Evolutionary conservation across 92 coral and sea anemone genomes (phyloP).

Genomic region (Metridium senile): DNA sequence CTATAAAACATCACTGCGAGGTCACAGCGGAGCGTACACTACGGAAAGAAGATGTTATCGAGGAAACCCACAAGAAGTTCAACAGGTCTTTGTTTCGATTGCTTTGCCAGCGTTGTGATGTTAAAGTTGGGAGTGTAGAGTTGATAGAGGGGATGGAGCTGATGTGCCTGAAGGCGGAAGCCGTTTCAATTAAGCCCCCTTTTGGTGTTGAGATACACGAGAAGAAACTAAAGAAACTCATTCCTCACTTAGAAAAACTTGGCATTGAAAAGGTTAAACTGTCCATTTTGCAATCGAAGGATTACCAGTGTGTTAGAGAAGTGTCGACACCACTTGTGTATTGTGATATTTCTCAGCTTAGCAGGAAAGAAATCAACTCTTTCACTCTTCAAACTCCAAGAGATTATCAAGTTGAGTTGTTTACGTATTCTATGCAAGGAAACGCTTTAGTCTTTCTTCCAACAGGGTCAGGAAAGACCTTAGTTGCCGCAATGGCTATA

Average conservation of each 20-base stretch:
- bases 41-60: slow-evolving; percentile 54
- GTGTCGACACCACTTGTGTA: slow-evolving; percentile 52
- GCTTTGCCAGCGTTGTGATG: slow-evolving; percentile 68
- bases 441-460: slow-evolving; percentile 90
- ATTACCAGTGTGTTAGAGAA: background rate
- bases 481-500: slow-evolving; percentile 89
- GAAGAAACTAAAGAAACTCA: slow-evolving; percentile 60
- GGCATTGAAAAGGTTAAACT: slow-evolving; percentile 76
- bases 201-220: slow-evolving; percentile 48
- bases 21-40: slow-evolving; percentile 47
- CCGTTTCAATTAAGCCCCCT: slow-evolving; percentile 40
- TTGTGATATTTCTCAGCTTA: slow-evolving; percentile 62
- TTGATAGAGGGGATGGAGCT: slow-evolving; percentile 55
- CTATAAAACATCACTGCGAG: slow-evolving; percentile 56
- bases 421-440: slow-evolving; percentile 66
- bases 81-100: slow-evolving; percentile 64
- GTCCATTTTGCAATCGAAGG: background rate
- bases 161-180: slow-evolving; percentile 81
- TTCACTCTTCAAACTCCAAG: slow-evolving; percentile 79
- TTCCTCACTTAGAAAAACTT: slow-evolving; percentile 37
- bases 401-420: slow-evolving; percentile 78
- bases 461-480: slow-evolving; percentile 96
- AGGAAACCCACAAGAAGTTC: slow-evolving; percentile 55
- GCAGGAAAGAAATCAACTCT: slow-evolving; percentile 35
- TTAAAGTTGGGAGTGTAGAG: slow-evolving; percentile 60